Conservation (phyloP, 2,888 invertebrate genomes). For the Aporophyla lueneburgensis region DNA sequence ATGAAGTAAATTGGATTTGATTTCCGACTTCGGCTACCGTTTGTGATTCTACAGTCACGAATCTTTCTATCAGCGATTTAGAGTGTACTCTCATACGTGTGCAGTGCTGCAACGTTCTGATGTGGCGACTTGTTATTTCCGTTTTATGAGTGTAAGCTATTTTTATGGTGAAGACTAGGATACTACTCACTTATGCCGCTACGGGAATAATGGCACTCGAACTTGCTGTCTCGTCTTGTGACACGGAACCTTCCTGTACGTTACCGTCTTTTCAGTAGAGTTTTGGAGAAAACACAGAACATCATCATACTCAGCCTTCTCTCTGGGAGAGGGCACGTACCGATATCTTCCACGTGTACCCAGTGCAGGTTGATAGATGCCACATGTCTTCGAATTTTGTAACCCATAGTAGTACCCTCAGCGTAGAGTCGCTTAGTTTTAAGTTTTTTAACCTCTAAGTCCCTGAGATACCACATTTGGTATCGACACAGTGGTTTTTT, state of each 20-base stretch:
- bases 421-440: no score
- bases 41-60: slow-evolving; percentile 84
- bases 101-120: slow-evolving; percentile 31
- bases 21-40: slow-evolving; percentile 85
- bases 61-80: slow-evolving; percentile 80
- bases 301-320: background rate
- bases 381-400: no score
- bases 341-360: no score
- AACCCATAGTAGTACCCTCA: no score
- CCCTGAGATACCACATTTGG: no score
- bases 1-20: slow-evolving; percentile 89
- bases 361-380: no score
- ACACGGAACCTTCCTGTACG: background rate
- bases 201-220: background rate
- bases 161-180: slow-evolving; percentile 25
- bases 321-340: no score
- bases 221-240: background rate
- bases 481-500: no score
- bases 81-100: slow-evolving; percentile 66
- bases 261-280: background rate
- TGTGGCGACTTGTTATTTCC: slow-evolving; percentile 38
- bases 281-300: background rate
- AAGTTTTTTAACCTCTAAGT: no score
- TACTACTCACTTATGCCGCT: background rate
- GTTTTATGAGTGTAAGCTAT: slow-evolving; percentile 13